Evolutionary conservation across 2,888 invertebrate species (phyloP).

Genomic region (Ethmia dodecea): DNA sequence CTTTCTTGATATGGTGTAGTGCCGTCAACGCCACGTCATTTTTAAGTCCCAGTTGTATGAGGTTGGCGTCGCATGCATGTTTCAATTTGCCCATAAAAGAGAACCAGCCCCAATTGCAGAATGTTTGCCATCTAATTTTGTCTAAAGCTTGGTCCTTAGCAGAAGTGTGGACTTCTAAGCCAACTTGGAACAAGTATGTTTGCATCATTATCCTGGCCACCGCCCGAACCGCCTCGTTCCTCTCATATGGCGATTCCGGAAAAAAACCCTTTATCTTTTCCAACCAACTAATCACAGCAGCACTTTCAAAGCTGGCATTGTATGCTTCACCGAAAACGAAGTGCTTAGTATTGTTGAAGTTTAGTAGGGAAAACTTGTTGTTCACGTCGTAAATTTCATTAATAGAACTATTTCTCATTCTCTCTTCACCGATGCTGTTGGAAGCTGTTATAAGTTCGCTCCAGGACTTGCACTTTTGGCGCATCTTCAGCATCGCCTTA

Average conservation of each 20-base stretch:
- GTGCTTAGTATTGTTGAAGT: neutral
- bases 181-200: neutral
- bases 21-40: conserved; percentile 5
- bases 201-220: conserved; percentile 5
- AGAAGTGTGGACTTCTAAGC: conserved; percentile 2
- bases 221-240: conserved; percentile 1
- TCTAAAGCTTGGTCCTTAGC: neutral
- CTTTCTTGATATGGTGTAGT: conserved; percentile 7
- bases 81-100: conserved; percentile 5
- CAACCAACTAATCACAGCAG: conserved; percentile 1
- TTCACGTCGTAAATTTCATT: conserved; percentile 8
- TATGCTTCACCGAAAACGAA: conserved; percentile 1
- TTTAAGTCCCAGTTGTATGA: conserved; percentile 2
- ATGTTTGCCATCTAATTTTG: conserved; percentile 3
- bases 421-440: neutral
- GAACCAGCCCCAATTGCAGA: conserved; percentile 3
- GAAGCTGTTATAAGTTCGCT: conserved; percentile 7
- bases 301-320: conserved; percentile 1
- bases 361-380: conserved; percentile 7
- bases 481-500: conserved; percentile 4
- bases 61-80: conserved; percentile 6
- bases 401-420: conserved; percentile 2
- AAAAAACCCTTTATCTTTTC: neutral
- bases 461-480: conserved; percentile 4
- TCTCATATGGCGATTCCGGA: neutral